Percentiles rank a stretch among this genome's conserved stretches.
phyloP scores from a whole-genome alignment of 2,888 invertebrate genomes.

The Ennomos fuscantarius region DNA sequence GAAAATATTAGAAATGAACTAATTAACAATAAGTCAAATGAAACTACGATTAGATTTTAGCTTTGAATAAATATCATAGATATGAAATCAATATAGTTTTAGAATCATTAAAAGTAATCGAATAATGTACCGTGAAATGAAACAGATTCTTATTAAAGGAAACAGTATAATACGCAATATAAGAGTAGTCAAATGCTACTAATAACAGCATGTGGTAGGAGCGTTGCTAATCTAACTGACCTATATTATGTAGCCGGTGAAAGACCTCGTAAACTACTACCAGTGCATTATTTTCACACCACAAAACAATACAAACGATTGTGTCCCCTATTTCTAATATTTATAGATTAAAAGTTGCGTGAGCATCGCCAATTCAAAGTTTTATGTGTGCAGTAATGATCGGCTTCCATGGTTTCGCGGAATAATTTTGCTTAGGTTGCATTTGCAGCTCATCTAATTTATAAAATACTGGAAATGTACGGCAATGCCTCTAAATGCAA shows the following conservation, averaged over 20 bases:
- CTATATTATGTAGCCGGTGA: constrained; percentile 80
- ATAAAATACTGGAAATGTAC: constrained; percentile 57
- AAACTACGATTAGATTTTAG: too few species aligned
- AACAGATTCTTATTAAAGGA: constrained; percentile 8
- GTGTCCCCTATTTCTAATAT: constrained; percentile 55
- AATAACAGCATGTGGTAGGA: constrained; percentile 49
- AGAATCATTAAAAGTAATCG: constrained; percentile 3
- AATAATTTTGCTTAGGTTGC: constrained; percentile 73
- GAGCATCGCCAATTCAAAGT: constrained; percentile 42
- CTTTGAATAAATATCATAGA: too few species aligned
- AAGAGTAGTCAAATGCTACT: constrained; percentile 29
- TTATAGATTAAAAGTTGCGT: constrained; percentile 58
- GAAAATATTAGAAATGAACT: too few species aligned
- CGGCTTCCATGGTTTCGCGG: constrained; percentile 60
- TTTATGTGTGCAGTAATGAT: constrained; percentile 44
- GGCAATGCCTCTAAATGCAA: background rate
- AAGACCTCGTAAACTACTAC: constrained; percentile 83
- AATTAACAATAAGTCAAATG: too few species aligned
- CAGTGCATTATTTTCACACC: constrained; percentile 80
- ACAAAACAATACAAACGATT: constrained; percentile 69
- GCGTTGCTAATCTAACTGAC: constrained; percentile 83
- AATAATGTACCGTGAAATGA: constrained; percentile 6
- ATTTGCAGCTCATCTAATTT: constrained; percentile 69
- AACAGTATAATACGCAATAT: constrained; percentile 21
- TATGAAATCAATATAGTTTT: background rate